Conservation (phyloP, 2,888 invertebrate genomes). For the Lepetodrilus schrolli region DNA sequence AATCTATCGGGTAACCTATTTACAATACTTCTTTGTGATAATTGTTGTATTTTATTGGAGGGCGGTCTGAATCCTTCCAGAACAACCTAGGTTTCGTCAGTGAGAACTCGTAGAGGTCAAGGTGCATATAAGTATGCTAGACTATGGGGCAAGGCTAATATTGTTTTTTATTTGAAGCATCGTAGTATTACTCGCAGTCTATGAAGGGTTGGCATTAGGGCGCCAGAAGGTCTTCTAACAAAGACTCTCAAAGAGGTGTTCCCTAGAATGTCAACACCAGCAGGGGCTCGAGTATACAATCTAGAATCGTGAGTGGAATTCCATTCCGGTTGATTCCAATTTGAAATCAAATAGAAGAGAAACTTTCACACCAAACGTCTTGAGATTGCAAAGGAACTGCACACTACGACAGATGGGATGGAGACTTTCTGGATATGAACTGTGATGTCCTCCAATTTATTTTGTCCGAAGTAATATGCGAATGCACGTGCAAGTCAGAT, state of each 20-base stretch:
- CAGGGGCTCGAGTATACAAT: not conserved
- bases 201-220: too few relatives aligned
- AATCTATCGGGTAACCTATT: too few relatives aligned
- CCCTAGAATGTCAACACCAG: not conserved
- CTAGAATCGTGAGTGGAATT: constrained; percentile 1
- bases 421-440: constrained; percentile 22
- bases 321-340: not conserved
- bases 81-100: too few relatives aligned
- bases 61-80: too few relatives aligned
- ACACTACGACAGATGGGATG: constrained; percentile 36
- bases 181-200: too few relatives aligned
- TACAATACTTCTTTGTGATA: too few relatives aligned
- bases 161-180: too few relatives aligned
- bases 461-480: constrained; percentile 35
- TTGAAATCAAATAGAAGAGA: constrained; percentile 25
- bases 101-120: too few relatives aligned
- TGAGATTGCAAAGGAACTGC: constrained; percentile 13
- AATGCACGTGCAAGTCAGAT: constrained; percentile 38
- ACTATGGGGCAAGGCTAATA: too few relatives aligned
- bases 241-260: not conserved
- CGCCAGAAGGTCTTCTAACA: not conserved
- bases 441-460: constrained; percentile 27
- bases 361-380: constrained; percentile 14
- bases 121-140: too few relatives aligned
- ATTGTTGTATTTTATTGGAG: too few relatives aligned